Evolutionary conservation across 2,888 invertebrate species (phyloP).

Genomic region (Rhagophthalmus giganteus): DNA sequence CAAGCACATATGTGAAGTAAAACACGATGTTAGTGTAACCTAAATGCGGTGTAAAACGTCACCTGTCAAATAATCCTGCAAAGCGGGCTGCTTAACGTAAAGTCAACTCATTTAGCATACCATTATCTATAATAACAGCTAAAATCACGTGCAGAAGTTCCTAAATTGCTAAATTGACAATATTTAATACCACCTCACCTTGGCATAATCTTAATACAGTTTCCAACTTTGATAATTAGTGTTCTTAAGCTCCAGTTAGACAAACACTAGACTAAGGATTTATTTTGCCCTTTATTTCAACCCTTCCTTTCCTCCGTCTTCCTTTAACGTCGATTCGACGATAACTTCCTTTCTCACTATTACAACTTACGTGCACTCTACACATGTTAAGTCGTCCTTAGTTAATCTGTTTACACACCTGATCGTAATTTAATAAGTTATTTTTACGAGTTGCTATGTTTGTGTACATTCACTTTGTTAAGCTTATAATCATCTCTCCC

Average conservation of each 20-base stretch:
- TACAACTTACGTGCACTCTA: slow-evolving; percentile 15
- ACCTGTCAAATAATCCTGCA: slow-evolving; percentile 51
- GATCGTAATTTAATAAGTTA: slow-evolving; percentile 41
- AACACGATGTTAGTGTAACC: slow-evolving; percentile 31
- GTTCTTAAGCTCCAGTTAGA: slow-evolving; percentile 56
- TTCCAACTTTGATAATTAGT: slow-evolving; percentile 58
- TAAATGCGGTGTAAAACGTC: slow-evolving; percentile 47
- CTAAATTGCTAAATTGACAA: slow-evolving; percentile 57
- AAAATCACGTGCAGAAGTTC: slow-evolving; percentile 52
- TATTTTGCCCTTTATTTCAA: slow-evolving; percentile 45
- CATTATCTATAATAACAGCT: slow-evolving; percentile 55
- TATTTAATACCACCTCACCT: slow-evolving; percentile 53
- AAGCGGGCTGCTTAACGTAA: slow-evolving; percentile 52
- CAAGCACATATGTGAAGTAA: slow-evolving; percentile 26
- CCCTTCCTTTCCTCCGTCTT: slow-evolving; percentile 28
- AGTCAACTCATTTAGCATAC: slow-evolving; percentile 55
- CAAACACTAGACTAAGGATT: slow-evolving; percentile 54
- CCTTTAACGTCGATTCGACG: slow-evolving; percentile 4
- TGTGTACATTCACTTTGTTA: slow-evolving; percentile 36
- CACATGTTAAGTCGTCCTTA: slow-evolving; percentile 22
- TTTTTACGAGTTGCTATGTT: slow-evolving; percentile 36
- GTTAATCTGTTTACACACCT: slow-evolving; percentile 42
- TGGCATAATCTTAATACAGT: slow-evolving; percentile 57
- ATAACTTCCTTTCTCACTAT: slow-evolving; percentile 15
- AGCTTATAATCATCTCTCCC: slow-evolving; percentile 33